phyloP scores from a whole-genome alignment of 2,888 invertebrate genomes.

The Empis stercorea region DNA sequence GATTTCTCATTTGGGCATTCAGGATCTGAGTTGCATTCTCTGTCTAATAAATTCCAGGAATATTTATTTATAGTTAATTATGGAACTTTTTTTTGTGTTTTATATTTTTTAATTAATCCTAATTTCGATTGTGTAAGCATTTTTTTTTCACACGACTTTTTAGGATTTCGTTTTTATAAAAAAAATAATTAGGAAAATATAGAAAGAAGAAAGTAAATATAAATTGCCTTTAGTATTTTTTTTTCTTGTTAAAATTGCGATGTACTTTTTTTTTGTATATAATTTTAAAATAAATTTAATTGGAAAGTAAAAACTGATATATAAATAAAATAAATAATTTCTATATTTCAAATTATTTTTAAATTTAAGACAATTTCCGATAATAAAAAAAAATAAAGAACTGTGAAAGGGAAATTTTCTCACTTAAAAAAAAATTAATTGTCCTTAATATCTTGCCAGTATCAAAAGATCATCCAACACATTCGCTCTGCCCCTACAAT shows the following conservation, averaged over 20 bases:
- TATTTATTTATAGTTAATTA: background rate
- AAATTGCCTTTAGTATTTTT: too few species aligned
- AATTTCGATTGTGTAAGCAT: background rate
- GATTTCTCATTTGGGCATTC: slow-evolving; percentile 87
- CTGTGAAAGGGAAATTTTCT: slow-evolving; percentile 71
- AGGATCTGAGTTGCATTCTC: slow-evolving; percentile 80
- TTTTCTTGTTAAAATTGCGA: too few species aligned
- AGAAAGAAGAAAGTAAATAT: too few species aligned
- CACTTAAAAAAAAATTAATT: slow-evolving; percentile 24
- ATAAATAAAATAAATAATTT: slow-evolving; percentile 14
- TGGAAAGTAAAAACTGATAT: slow-evolving; percentile 13
- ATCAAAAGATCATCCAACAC: slow-evolving; percentile 34
- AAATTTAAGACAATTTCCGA: too few species aligned
- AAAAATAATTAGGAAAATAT: too few species aligned
- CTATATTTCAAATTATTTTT: slow-evolving; percentile 1
- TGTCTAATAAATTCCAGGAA: slow-evolving; percentile 40
- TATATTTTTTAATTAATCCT: background rate
- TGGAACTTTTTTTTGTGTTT: background rate
- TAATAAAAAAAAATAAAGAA: slow-evolving; percentile 61
- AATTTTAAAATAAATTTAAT: slow-evolving; percentile 4
- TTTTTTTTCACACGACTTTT: too few species aligned
- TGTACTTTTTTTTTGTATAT: background rate
- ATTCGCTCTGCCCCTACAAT: slow-evolving; percentile 37
- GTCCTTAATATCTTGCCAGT: background rate
- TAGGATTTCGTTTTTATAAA: too few species aligned